Base-by-base conservation (phyloP, 2,113 vertebrate species). In the Brachyhypopomus gauderio region DNA sequence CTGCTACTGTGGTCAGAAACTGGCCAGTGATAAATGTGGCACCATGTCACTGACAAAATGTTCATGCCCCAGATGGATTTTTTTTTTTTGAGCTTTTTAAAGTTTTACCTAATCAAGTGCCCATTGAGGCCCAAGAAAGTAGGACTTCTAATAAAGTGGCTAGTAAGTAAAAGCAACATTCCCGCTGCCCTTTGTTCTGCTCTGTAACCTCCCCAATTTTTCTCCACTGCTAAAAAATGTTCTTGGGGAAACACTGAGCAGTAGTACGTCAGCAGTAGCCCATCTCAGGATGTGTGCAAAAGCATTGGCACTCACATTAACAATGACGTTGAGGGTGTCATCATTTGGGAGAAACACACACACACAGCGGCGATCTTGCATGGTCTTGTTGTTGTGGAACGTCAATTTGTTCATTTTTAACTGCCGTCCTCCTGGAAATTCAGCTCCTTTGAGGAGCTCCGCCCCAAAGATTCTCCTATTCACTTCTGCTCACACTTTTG, bases 281-380 rank as follows among this genome's bases (percentile, higher is more conserved):
- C 45, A 48, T 20, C 27, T 41, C 63, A 75, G 73, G 62, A 71
- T n/a, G 66, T 64, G 27, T 58, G n/a, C 58, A n/a, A 23, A 34
- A 17, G 56, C 16, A 48, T 22, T 38, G 22, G 45, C 17, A 80
- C 23, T 96, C 87, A 99, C 98, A 30, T 96, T 98, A 84, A 99
- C 97, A 82, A 99, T 98, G 91, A 99, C 95, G 84, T 97, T 97
- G 88, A 98, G 94, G 2, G 98, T 98, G 84, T 98, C 95, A 52
- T 99, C 98, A 0, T 98, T 97, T 83, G 98, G 98, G 86, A 98
- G 94, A 94, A 98, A 98, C 84, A 99, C 97, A 86, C 98, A 99
- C 77, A 99, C 96, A 76, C 97, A 98, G 87, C 98, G 96, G 86
- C 98, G 97, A 94, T 99, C 98, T 92, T 99, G 98, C 98, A 99